Conservation (phyloP, 2,113 vertebrate species). For the Tapirus terrestris region DNA sequence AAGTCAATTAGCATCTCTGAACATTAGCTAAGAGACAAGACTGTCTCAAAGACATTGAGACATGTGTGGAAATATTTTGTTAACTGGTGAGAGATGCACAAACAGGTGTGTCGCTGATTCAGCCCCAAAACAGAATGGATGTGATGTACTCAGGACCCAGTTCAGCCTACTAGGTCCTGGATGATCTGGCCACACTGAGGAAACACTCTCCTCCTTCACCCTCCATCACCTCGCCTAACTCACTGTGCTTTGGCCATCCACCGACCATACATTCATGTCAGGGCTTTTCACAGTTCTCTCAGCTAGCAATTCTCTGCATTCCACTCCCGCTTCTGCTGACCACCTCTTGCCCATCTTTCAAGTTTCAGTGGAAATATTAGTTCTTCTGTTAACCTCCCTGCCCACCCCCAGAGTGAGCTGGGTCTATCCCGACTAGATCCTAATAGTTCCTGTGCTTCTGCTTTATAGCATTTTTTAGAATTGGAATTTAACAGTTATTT, state of each 20-base stretch:
- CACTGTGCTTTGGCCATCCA: background rate
- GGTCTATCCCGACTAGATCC: background rate
- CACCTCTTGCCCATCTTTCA: background rate
- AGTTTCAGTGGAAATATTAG: background rate
- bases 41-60: background rate
- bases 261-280: background rate
- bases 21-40: background rate
- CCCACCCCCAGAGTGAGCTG: background rate
- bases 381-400: background rate
- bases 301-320: background rate
- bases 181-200: background rate
- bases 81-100: background rate
- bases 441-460: background rate
- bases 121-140: background rate
- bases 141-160: background rate
- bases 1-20: background rate
- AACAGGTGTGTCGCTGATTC: background rate
- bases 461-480: background rate
- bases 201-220: background rate
- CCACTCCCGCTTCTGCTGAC: background rate
- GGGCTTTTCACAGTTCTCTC: background rate
- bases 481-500: background rate
- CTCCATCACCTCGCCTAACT: background rate
- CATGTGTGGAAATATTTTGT: background rate
- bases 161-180: background rate